Conservation (phyloP, 2,113 vertebrate genomes). For the Eurypyga helias region DNA sequence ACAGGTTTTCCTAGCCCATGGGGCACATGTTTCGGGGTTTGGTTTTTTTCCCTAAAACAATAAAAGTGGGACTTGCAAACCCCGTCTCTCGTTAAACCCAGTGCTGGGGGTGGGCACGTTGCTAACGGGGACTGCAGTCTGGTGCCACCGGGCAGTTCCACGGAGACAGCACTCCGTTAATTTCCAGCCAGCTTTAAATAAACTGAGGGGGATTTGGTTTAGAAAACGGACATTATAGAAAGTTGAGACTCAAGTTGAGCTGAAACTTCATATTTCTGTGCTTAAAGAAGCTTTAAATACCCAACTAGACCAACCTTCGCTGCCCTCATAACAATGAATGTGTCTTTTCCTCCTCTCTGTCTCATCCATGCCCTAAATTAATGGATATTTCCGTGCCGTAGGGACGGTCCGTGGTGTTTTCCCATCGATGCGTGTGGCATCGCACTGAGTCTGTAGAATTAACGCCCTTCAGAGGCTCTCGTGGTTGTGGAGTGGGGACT, state of each 20-base stretch:
- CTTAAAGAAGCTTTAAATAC: not conserved
- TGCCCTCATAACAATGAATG: not conserved
- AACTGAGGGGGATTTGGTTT: not conserved
- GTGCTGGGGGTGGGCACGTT: not conserved
- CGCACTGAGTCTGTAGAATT: fast-evolving
- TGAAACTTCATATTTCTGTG: not conserved
- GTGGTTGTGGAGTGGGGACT: not conserved
- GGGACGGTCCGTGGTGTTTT: not conserved
- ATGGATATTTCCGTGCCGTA: not conserved
- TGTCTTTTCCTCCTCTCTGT: not conserved
- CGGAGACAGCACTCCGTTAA: not conserved
- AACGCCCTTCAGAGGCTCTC: fast-evolving
- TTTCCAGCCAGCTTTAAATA: not conserved
- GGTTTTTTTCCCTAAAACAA: not conserved
- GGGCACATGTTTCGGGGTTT: not conserved
- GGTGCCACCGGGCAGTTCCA: not conserved
- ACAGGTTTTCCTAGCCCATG: fast-evolving
- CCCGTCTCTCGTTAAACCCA: not conserved
- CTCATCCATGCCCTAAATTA: not conserved
- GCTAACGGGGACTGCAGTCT: not conserved
- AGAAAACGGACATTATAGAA: not conserved
- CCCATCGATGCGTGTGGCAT: not conserved
- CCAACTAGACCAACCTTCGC: not conserved
- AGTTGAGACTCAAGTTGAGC: not conserved
- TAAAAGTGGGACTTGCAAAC: not conserved